Evolutionary conservation across 2,797 vertebrate genomes (phyloP).

Genomic region (Bovichtus diacanthus): DNA sequence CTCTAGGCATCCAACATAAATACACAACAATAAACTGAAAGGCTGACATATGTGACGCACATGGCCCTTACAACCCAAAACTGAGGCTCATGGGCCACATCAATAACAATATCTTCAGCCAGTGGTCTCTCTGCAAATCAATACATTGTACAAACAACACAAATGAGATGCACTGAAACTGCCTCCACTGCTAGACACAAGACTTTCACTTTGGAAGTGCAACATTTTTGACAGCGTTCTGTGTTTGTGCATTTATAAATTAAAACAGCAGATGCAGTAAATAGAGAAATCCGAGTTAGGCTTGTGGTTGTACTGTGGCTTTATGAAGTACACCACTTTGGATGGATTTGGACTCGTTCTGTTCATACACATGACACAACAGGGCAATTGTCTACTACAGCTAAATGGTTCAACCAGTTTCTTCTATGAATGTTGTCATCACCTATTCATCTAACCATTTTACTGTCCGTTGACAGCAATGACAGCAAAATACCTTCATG

Average conservation of each 20-base stretch:
- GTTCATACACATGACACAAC: background rate
- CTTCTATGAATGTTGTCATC: constrained; percentile 11
- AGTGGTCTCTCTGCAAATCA: constrained; percentile 24
- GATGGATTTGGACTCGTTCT: constrained; percentile 17
- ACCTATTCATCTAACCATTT: constrained; percentile 17
- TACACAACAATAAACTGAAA: constrained; percentile 6
- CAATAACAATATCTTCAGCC: constrained; percentile 33
- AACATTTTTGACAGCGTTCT: background rate
- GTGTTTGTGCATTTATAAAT: constrained; percentile 6
- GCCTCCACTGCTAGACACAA: constrained; percentile 15
- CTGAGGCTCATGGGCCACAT: constrained; percentile 22
- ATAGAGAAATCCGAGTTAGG: background rate
- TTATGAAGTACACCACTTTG: constrained; percentile 10
- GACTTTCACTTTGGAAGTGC: constrained; percentile 2
- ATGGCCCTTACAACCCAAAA: constrained; percentile 17
- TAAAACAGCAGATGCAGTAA: background rate
- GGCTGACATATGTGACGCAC: constrained; percentile 18
- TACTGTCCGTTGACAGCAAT: background rate
- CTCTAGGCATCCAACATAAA: constrained; percentile 14
- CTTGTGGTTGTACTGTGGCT: background rate
- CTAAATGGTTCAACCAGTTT: constrained; percentile 28
- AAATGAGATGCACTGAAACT: constrained; percentile 18
- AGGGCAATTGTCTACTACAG: background rate
- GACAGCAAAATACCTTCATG: constrained; percentile 6
- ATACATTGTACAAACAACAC: constrained; percentile 14